Evolutionary conservation across 1,140 invertebrate species (phyloP).

Genomic region (Formica exsecta): DNA sequence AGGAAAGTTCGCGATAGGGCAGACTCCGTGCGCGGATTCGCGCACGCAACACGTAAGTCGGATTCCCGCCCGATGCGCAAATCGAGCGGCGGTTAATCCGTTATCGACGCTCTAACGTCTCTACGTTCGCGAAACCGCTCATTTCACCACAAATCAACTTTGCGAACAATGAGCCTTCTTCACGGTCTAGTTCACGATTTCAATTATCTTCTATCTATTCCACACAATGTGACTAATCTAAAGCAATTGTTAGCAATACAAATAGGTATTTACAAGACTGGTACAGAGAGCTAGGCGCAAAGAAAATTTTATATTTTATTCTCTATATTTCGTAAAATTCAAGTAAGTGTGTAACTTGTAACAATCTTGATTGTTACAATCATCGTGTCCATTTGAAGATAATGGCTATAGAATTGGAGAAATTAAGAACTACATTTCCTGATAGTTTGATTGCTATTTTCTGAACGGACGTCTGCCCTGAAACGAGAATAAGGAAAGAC

Average conservation of each 20-base stretch:
- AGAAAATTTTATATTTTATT: background rate
- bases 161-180: background rate
- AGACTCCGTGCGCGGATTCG: slow-evolving; percentile 36
- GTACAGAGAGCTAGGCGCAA: background rate
- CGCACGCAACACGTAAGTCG: slow-evolving; percentile 56
- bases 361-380: background rate
- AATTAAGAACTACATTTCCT: background rate
- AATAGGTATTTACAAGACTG: background rate
- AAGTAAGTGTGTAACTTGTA: background rate
- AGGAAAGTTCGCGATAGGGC: slow-evolving; percentile 60
- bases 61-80: slow-evolving; percentile 16
- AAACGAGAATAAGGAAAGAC: slow-evolving; percentile 22
- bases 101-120: slow-evolving; percentile 30
- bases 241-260: background rate
- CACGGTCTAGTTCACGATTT: background rate
- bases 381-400: background rate
- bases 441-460: slow-evolving; percentile 40
- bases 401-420: background rate
- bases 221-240: background rate
- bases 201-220: background rate
- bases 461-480: slow-evolving; percentile 28
- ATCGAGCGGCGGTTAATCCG: slow-evolving; percentile 43
- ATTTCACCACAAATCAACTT: slow-evolving; percentile 24
- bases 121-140: slow-evolving; percentile 18
- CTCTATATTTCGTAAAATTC: background rate